These are phyloP conservation scores for Dipodomys ordii DNA, from an alignment of 2,113 vertebrate genomes.

Conservation along the genomic window DNA sequence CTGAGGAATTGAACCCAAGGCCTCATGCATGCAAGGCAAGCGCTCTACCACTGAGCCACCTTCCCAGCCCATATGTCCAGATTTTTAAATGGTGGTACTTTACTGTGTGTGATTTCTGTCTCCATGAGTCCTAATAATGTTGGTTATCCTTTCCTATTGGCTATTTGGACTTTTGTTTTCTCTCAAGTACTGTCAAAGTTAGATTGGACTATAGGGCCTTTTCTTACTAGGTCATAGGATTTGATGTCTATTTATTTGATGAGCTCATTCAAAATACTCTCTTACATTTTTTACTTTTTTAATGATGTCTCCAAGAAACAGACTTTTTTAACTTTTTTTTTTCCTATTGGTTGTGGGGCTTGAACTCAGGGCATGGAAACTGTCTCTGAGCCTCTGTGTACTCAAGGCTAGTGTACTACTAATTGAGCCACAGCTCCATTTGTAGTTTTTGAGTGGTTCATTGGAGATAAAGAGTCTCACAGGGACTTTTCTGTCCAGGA, in stretches of 20 bases:
- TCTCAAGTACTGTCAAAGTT: background rate
- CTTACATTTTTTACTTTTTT: slow-evolving; percentile 1
- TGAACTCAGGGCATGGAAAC: no score
- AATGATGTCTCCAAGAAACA: background rate
- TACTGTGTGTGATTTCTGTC: background rate
- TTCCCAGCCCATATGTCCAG: no score
- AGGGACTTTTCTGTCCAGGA: no score
- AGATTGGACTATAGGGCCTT: background rate
- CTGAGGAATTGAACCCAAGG: no score
- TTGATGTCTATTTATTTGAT: background rate
- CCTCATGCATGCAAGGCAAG: no score
- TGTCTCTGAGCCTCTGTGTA: no score
- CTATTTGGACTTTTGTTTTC: slow-evolving; percentile 1
- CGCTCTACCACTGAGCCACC: no score
- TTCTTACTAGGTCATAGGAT: background rate
- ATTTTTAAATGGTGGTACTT: background rate
- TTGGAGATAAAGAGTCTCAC: no score
- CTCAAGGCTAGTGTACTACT: no score
- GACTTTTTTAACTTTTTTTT: slow-evolving; percentile 4
- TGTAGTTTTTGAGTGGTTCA: no score
- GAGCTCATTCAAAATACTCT: background rate
- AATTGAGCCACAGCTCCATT: no score
- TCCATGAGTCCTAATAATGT: background rate
- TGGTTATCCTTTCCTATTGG: background rate
- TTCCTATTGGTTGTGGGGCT: background rate